Conservation (phyloP, 2,888 invertebrate species). For the Drosophila stalkeri region DNA sequence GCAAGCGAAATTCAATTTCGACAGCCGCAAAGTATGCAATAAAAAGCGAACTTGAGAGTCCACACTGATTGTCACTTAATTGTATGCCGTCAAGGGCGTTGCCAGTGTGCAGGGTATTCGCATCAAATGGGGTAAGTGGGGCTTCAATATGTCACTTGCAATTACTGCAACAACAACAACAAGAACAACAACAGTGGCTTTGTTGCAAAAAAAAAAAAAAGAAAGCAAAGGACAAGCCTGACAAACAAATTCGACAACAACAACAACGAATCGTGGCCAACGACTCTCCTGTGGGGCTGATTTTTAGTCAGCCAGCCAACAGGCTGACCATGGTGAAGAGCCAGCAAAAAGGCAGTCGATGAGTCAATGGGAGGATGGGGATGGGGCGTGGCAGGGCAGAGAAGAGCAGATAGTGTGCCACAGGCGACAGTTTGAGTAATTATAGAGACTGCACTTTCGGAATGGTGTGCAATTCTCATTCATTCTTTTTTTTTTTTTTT, state of each 20-base stretch:
- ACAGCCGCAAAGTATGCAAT: slow-evolving; percentile 48
- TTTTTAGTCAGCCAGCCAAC: slow-evolving; percentile 35
- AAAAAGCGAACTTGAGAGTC: slow-evolving; percentile 48
- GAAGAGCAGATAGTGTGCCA: slow-evolving; percentile 48
- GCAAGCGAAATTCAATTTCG: slow-evolving; percentile 67
- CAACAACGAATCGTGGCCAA: slow-evolving; percentile 24
- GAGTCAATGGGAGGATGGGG: neutral
- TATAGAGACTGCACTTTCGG: slow-evolving; percentile 74
- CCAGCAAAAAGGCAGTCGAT: slow-evolving; percentile 12
- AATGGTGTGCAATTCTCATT: slow-evolving; percentile 28
- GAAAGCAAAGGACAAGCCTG: slow-evolving; percentile 61
- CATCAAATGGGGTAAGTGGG: slow-evolving; percentile 42
- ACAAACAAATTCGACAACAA: slow-evolving; percentile 71
- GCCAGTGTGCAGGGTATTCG: neutral
- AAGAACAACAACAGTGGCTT: neutral
- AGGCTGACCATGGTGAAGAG: slow-evolving; percentile 32
- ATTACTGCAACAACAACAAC: slow-evolving; percentile 55
- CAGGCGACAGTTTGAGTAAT: slow-evolving; percentile 80
- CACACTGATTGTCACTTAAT: slow-evolving; percentile 71
- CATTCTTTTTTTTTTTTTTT: slow-evolving; percentile 40
- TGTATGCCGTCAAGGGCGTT: slow-evolving; percentile 43
- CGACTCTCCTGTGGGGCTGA: slow-evolving; percentile 50
- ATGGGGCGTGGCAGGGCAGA: slow-evolving; percentile 11
- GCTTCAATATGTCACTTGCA: slow-evolving; percentile 72
- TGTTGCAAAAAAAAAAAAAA: slow-evolving; percentile 12